A percentile compares a stretch with the other conserved stretches of the same genome.
Conservation (phyloP, 2,797 vertebrate species). For the Catamblyrhynchus diadema region DNA sequence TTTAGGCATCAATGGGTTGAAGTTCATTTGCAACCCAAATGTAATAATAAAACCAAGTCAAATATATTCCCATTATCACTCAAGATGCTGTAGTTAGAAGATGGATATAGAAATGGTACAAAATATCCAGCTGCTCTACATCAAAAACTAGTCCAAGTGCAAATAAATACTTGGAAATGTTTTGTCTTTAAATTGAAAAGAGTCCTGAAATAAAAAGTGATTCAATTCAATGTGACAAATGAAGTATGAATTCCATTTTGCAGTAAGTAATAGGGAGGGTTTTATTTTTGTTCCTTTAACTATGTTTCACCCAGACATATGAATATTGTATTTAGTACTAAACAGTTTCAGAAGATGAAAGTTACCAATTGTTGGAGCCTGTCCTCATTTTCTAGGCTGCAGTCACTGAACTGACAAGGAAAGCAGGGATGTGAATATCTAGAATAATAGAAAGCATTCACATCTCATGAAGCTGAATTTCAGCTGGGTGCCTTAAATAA, state of each 20-base stretch:
- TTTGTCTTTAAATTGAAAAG: constrained; percentile 25
- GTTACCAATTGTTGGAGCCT: background rate
- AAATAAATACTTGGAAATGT: constrained; percentile 13
- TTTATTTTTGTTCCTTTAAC: constrained; percentile 36
- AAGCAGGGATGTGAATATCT: background rate
- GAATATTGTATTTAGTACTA: background rate
- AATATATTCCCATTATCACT: background rate
- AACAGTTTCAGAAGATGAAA: constrained; percentile 2
- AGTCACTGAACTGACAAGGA: background rate
- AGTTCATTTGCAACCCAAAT: background rate
- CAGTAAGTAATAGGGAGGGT: background rate
- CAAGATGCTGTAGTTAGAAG: background rate
- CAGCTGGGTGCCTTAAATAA: background rate
- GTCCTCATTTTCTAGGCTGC: background rate
- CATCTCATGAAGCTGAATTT: background rate
- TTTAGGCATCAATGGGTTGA: background rate
- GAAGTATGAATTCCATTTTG: constrained; percentile 26
- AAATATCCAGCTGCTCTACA: background rate
- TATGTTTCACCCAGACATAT: background rate
- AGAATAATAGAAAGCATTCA: background rate
- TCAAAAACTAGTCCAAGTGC: background rate
- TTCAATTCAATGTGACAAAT: constrained; percentile 9
- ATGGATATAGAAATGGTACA: background rate
- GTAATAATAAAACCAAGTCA: background rate
- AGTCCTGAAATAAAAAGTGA: background rate